These are phyloP conservation scores for Nesospiza acunhae DNA, from an alignment of 2,113 vertebrate genomes.

Conservation along the genomic window DNA sequence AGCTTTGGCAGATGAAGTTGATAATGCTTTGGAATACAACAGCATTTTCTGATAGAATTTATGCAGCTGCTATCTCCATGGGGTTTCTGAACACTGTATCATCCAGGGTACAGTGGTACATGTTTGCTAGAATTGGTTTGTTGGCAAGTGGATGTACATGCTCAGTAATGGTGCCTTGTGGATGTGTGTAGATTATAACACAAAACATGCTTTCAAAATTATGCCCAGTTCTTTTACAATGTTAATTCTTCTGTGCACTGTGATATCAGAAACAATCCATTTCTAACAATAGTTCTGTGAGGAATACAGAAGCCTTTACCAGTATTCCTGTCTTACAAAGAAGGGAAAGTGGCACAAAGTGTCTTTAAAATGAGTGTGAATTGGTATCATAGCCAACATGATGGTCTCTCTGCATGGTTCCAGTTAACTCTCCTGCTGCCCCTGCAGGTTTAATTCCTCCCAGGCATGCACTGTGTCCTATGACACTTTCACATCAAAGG, in stretches of 20 bases:
- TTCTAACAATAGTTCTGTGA: background rate
- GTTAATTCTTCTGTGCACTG: background rate
- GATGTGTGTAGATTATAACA: background rate
- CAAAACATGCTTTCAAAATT: background rate
- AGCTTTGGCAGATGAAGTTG: background rate
- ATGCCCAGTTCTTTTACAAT: background rate
- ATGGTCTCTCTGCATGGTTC: background rate
- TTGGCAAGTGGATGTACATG: background rate
- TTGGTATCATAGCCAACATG: background rate
- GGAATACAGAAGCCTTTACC: background rate
- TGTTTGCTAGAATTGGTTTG: background rate
- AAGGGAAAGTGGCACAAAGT: background rate
- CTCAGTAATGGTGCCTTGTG: fast-evolving
- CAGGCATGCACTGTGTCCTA: fast-evolving
- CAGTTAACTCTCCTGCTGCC: background rate
- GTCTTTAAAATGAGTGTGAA: background rate
- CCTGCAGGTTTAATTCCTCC: background rate
- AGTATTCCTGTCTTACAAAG: background rate
- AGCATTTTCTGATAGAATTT: background rate
- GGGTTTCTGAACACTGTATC: background rate
- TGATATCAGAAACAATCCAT: background rate
- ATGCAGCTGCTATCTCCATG: background rate
- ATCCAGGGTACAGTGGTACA: background rate
- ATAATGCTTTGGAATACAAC: background rate
- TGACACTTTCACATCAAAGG: background rate